A percentile compares a stretch with the other conserved stretches of the same genome.
Conservation (phyloP, 2,797 vertebrate genomes). For the Steatocranus sp. region DNA sequence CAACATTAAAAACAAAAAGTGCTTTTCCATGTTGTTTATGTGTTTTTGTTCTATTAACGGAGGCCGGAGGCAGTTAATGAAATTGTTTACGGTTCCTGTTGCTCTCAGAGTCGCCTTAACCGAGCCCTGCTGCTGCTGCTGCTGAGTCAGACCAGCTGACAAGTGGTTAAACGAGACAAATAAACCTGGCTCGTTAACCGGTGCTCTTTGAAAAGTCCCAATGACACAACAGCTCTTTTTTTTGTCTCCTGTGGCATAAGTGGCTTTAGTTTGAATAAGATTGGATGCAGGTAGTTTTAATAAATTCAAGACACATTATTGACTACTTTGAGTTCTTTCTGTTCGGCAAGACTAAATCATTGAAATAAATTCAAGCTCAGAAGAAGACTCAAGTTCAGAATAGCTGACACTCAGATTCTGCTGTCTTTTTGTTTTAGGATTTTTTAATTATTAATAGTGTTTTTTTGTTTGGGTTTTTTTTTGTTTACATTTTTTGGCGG, state of each 20-base stretch:
- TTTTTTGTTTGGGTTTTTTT: accelerated
- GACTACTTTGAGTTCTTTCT: not conserved
- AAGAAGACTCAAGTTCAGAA: not conserved
- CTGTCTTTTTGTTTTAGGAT: not conserved
- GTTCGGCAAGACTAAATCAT: not conserved
- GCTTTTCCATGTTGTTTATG: conserved; percentile 64
- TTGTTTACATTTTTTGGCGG: not conserved
- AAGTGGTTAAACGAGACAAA: conserved; percentile 12
- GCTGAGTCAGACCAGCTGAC: conserved; percentile 45
- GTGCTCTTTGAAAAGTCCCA: not conserved
- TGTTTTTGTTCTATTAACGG: conserved; percentile 73
- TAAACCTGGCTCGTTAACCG: not conserved
- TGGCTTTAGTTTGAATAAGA: not conserved
- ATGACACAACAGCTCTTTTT: not conserved
- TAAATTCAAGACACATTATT: not conserved
- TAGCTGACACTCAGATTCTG: not conserved
- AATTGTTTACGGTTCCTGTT: conserved; percentile 73
- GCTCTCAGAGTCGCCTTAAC: conserved; percentile 20
- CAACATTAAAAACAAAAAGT: conserved; percentile 57
- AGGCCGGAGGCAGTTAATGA: conserved; percentile 65
- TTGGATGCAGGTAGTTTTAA: not conserved
- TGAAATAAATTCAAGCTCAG: not conserved
- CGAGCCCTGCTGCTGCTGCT: conserved; percentile 10
- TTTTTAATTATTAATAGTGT: not conserved
- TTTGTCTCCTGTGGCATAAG: not conserved